Evolutionary conservation across 2,113 vertebrate species (phyloP).

Genomic region (Psettodes erumei): DNA sequence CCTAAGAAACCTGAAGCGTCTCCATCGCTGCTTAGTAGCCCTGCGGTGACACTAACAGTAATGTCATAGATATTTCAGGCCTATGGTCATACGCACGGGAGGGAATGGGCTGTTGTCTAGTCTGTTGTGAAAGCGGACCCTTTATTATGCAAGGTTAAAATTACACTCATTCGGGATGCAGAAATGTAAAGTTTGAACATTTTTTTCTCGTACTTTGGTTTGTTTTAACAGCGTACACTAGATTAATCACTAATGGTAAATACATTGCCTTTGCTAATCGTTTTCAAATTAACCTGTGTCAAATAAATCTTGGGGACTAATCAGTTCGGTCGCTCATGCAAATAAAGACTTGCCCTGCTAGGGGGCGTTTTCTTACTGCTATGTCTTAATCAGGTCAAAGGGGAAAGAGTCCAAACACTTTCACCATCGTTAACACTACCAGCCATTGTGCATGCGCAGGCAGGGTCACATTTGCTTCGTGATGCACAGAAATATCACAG

Average conservation of each 20-base stretch:
- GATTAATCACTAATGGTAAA: conserved; percentile 37
- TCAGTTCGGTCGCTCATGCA: conserved; percentile 26
- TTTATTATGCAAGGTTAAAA: neutral
- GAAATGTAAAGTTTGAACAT: neutral
- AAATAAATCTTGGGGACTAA: conserved; percentile 18
- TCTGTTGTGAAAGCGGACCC: neutral
- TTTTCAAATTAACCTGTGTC: conserved; percentile 22
- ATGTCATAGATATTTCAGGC: neutral
- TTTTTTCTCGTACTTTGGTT: conserved; percentile 6
- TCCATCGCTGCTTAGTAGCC: conserved; percentile 14
- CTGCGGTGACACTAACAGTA: conserved; percentile 11
- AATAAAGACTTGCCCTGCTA: conserved; percentile 2
- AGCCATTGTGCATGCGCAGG: neutral
- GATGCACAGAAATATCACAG: neutral
- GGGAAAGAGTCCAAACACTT: neutral
- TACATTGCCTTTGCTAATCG: conserved; percentile 14
- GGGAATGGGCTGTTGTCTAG: neutral
- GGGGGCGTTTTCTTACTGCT: neutral
- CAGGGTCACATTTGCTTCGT: neutral
- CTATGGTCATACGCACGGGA: neutral
- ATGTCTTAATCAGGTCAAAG: conserved; percentile 19
- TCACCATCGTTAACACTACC: neutral
- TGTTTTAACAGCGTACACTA: conserved; percentile 8
- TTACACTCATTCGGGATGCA: neutral
- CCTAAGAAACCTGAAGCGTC: conserved; percentile 29